Conservation (phyloP, 37 sponge, comb jelly and placozoan species). For the Halisarca cf. caerulea region DNA sequence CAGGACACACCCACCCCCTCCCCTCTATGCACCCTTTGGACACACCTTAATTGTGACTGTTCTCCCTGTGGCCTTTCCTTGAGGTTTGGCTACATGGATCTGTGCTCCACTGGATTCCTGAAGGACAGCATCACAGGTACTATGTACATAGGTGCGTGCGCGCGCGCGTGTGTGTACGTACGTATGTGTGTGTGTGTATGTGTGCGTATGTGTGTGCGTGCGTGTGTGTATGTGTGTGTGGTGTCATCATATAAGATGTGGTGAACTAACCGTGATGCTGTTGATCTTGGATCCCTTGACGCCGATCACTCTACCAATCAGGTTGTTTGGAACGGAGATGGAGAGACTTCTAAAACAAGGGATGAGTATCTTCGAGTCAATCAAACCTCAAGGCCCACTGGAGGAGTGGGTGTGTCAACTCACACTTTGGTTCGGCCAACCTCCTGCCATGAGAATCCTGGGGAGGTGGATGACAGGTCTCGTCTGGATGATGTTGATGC, state of each 20-base stretch:
- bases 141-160: background rate
- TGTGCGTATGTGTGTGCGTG: background rate
- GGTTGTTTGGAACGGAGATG: constrained; percentile 71
- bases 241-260: background rate
- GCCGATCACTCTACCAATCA: constrained; percentile 92
- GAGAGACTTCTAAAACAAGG: background rate
- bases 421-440: constrained; percentile 19
- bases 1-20: too few species aligned
- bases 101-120: constrained; percentile 82
- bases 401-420: background rate
- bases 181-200: background rate
- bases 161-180: background rate
- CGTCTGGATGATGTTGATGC: background rate
- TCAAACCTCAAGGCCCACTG: background rate
- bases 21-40: too few species aligned
- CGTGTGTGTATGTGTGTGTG: background rate
- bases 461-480: background rate
- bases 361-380: background rate
- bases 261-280: constrained; percentile 66
- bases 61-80: constrained; percentile 71
- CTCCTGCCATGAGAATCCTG: background rate
- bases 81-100: constrained; percentile 81
- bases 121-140: background rate
- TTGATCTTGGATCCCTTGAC: constrained; percentile 84
- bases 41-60: constrained; percentile 80